phyloP scores from a whole-genome alignment of 2,888 invertebrate species.

The Nephrotoma guestfalica region DNA sequence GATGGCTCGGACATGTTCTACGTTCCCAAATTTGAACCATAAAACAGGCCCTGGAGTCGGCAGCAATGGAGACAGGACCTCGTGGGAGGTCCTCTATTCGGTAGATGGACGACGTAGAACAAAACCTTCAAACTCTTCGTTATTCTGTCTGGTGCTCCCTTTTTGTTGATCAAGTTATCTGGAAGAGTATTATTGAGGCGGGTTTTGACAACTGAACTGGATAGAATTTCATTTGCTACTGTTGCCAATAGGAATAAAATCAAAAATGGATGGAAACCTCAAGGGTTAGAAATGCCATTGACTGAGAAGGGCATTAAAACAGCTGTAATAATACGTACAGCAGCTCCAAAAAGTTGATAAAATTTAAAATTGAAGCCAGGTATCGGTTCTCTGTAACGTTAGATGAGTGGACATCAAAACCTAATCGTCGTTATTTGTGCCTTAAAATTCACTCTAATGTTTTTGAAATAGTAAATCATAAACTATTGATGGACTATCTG shows the following conservation, averaged over 20 bases:
- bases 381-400: background rate
- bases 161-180: no score
- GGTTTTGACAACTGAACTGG: background rate
- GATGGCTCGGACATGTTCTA: no score
- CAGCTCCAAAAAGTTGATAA: background rate
- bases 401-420: background rate
- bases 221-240: background rate
- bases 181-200: background rate
- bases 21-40: no score
- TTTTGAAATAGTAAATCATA: conserved; percentile 4
- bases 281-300: background rate
- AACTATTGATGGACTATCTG: conserved; percentile 11
- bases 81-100: no score
- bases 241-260: background rate
- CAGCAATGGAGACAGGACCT: no score
- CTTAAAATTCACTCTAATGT: background rate
- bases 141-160: no score
- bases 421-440: background rate
- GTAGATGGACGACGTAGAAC: no score
- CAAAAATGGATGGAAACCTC: background rate
- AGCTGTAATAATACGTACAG: background rate
- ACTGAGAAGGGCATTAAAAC: background rate
- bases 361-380: background rate
- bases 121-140: no score
- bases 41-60: no score